Conservation (phyloP, 2,888 invertebrate species). For the Synergus itoensis region DNA sequence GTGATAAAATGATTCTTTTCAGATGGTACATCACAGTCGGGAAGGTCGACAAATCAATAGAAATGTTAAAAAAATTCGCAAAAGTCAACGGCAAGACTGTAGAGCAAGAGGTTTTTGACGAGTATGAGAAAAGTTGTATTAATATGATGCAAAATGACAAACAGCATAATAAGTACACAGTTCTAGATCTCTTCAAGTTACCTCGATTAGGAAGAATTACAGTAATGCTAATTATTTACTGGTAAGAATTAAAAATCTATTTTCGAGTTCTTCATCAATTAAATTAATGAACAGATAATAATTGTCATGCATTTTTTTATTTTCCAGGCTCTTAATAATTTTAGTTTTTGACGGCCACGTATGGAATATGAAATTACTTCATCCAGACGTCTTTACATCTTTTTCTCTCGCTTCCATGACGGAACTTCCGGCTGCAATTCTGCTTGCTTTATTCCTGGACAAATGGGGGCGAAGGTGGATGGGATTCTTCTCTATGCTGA, state of each 20-base stretch:
- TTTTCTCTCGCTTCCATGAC: constrained; percentile 91
- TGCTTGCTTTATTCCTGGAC: constrained; percentile 88
- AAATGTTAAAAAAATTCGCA: constrained; percentile 89
- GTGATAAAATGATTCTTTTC: constrained; percentile 14
- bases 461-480: constrained; percentile 92
- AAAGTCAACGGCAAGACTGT: constrained; percentile 87
- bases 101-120: constrained; percentile 85
- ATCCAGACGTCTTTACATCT: constrained; percentile 89
- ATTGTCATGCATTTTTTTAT: neutral
- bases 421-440: constrained; percentile 90
- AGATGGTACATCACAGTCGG: constrained; percentile 93
- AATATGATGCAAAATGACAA: constrained; percentile 85
- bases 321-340: constrained; percentile 86
- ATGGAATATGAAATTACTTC: constrained; percentile 91
- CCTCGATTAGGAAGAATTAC: constrained; percentile 88
- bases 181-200: constrained; percentile 88
- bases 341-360: constrained; percentile 93
- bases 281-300: neutral
- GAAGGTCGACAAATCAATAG: constrained; percentile 87
- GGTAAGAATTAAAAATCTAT: constrained; percentile 78
- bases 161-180: constrained; percentile 85
- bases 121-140: constrained; percentile 86
- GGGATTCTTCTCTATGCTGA: constrained; percentile 89
- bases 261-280: constrained; percentile 8
- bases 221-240: constrained; percentile 87